Evolutionary conservation across 2,113 vertebrate genomes (phyloP), one percentile per base, ranked within the genome.

Genomic region (Pelecanoides urinatrix): DNA sequence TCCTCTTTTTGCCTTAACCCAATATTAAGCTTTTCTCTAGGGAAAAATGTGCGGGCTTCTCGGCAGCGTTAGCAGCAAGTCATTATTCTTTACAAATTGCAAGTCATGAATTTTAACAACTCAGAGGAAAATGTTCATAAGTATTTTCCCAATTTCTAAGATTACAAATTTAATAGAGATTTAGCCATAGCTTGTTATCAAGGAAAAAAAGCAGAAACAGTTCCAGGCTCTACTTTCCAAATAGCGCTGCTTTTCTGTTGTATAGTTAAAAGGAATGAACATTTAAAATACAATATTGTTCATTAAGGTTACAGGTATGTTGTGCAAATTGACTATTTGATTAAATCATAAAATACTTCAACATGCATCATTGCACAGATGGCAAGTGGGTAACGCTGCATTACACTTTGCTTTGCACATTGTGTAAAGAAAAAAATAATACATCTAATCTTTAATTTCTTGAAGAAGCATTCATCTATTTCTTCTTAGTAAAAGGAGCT

Each of bases 91-190:
- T 36, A 89, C 55, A 74, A 91, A 94, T 47, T 77, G 72, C 79
- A 86, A 95, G 63, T 49, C 83, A 91, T 77, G 83, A 91, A 94
- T 95, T 96, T 92, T 81, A 92, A 96, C 50, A 53, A 3, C 86
- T 66, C 32, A 1, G 50, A 86, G 65, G 47, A 78, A 92, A 95
- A 47, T 8, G 32, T 55, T 94, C 61, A 1, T 77, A 80, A 89
- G 73, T 63, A 74, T 84, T 89, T 86, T 59, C 76, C 72, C 65
- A 38, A 34, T 81, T 92, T 52, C 86, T 70, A 86, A 91, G 73
- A 83, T 84, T 53, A 84, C 67, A 84, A 94, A 89, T 19, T 42
- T 47, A 88, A 90, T 3, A 45, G 44, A 92, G 79, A 74, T 71
- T 84, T 58, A 89, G 32, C 50, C 72, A 62, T 4, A 63, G 68